These are phyloP conservation scores for Himalopsyche japonica DNA, from an alignment of 2,888 invertebrate genomes.

Conservation along the genomic window DNA sequence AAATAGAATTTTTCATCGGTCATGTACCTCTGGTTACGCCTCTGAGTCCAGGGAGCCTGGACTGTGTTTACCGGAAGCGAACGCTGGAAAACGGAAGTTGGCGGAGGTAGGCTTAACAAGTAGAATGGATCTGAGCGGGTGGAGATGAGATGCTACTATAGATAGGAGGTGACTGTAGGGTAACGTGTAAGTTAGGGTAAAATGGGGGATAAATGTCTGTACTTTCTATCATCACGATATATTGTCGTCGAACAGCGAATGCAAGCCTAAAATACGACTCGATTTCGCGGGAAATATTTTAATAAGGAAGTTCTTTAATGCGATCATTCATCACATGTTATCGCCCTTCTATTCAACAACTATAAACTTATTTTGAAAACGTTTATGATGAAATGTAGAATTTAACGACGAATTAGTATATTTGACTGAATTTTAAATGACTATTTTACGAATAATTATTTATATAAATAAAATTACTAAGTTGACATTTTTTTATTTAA, in stretches of 20 bases:
- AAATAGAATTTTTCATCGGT: not conserved
- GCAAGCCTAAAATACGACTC: not conserved
- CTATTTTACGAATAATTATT: no score
- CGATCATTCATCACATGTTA: not conserved
- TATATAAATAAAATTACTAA: no score
- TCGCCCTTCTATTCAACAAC: not conserved
- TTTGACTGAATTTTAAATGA: no score
- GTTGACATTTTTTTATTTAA: no score
- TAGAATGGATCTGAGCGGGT: not conserved
- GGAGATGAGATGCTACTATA: not conserved
- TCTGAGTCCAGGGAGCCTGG: not conserved
- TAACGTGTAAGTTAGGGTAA: constrained; percentile 1
- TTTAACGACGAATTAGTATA: no score
- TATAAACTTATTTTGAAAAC: no score
- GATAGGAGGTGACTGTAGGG: constrained; percentile 1
- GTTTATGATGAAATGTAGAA: no score
- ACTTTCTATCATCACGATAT: not conserved
- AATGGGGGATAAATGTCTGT: constrained; percentile 1
- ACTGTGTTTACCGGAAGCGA: constrained; percentile 1
- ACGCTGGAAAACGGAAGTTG: not conserved
- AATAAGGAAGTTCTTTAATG: not conserved
- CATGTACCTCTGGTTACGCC: not conserved
- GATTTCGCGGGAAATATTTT: not conserved
- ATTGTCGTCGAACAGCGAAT: not conserved
- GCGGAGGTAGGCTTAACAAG: not conserved